Evolutionary conservation across 2,797 vertebrate species (phyloP), one percentile per base, ranked within the genome.

Genomic region (Macropodus opercularis): DNA sequence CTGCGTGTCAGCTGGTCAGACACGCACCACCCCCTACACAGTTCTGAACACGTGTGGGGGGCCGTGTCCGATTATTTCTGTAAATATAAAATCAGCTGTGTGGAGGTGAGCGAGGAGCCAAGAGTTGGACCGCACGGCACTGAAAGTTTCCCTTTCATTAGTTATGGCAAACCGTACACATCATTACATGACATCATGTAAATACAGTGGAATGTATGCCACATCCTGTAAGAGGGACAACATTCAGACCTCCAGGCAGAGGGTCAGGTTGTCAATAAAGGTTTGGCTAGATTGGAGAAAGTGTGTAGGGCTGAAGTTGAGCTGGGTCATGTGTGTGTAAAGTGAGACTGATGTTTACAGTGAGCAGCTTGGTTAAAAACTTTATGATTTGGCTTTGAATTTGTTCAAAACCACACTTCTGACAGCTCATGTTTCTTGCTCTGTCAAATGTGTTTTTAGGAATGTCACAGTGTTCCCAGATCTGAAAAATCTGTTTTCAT

Each of bases 341-440:
- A 46, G 29, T 39, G 24, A 43, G 26, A 26, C 26, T 4, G 21
- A 12, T 31, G 35, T 57, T 43, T 47, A 38, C 18, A 29, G 15
- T n/a, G 26, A 29, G 35, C 39, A 27, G 26, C 19, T 60, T 11
- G 14, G 17, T 1, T 24, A 24, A 38, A 19, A 11, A 4, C 5
- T 24, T 8, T 3, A 50, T 15, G 12, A 49, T 46, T 60, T 5
- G 1, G n/a, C n/a, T 24, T 35, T 46, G 18, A 0, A 11, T 34
- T 18, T 12, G 24, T 49, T 53, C 23, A 19, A 36, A 54, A 40
- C 4, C 3, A 29, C 35, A 29, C 49, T 12, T 10, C 27, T 41
- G 36, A 36, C 21, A 13, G 18, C 15, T 54, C 19, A 1, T 36
- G 36, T 66, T 63, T 63, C 36, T 52, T 69, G 49, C 12, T 9